Conservation (phyloP, 2,888 invertebrate species). For the Mylabris sibirica region DNA sequence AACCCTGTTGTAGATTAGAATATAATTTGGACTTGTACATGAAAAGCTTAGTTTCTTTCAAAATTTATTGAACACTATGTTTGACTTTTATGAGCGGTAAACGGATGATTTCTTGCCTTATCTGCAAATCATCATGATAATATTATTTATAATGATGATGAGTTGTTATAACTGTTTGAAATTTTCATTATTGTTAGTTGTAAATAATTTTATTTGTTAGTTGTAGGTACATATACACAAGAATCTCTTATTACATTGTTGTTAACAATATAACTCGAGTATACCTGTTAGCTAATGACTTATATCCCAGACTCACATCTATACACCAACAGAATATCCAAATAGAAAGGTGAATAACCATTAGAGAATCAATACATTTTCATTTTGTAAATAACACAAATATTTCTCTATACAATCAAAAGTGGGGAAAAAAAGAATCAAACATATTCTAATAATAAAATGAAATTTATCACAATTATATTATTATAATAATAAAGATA, state of each 20-base stretch:
- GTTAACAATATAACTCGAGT: background rate
- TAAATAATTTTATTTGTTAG: background rate
- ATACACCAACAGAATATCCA: conserved; percentile 1
- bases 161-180: background rate
- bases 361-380: background rate
- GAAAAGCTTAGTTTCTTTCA: too few species aligned
- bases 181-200: background rate
- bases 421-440: background rate
- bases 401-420: background rate
- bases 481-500: background rate
- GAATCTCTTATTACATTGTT: background rate
- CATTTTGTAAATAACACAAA: background rate
- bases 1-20: too few species aligned
- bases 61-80: background rate
- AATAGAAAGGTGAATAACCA: conserved; percentile 12
- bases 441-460: background rate
- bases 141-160: background rate
- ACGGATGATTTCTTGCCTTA: background rate
- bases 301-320: conserved; percentile 1
- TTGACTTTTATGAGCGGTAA: background rate
- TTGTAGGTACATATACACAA: background rate
- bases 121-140: background rate
- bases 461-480: background rate
- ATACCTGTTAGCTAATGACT: conserved; percentile 1
- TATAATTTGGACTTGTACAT: too few species aligned